These are phyloP conservation scores for Stercorarius parasiticus DNA, from an alignment of 2,113 vertebrate genomes.

Conservation along the genomic window DNA sequence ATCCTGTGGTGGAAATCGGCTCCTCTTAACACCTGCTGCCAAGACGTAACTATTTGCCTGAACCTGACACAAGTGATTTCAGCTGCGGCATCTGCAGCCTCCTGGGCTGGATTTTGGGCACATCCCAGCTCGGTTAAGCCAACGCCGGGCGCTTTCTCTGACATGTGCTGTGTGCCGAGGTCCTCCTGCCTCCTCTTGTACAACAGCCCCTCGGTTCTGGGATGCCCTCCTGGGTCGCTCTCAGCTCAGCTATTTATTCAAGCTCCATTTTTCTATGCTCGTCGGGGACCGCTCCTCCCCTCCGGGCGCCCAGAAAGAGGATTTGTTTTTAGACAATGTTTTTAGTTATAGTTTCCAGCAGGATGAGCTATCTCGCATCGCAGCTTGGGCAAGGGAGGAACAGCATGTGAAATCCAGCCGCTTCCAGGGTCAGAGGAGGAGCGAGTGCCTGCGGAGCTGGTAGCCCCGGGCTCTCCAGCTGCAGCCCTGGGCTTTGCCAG, in stretches of 20 bases:
- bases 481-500: neutral
- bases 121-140: neutral
- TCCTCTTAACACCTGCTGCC: neutral
- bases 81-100: neutral
- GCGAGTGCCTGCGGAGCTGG: neutral
- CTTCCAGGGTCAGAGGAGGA: conserved; percentile 5
- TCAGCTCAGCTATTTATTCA: neutral
- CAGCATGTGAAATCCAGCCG: conserved; percentile 5
- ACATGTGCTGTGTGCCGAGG: neutral
- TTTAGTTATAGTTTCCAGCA: neutral
- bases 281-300: neutral
- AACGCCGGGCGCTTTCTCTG: neutral
- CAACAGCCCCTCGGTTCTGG: neutral
- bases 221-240: neutral
- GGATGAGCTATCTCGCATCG: neutral
- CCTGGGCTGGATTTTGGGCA: neutral
- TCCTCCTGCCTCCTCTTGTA: neutral
- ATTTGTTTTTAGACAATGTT: neutral
- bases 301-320: neutral
- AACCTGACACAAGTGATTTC: neutral
- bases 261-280: neutral
- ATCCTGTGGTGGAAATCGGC: conserved; percentile 8
- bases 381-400: neutral
- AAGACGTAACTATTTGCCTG: neutral
- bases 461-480: neutral